These are phyloP conservation scores for Paramormyrops kingsleyae DNA, from an alignment of 2,113 vertebrate genomes.

Conservation along the genomic window DNA sequence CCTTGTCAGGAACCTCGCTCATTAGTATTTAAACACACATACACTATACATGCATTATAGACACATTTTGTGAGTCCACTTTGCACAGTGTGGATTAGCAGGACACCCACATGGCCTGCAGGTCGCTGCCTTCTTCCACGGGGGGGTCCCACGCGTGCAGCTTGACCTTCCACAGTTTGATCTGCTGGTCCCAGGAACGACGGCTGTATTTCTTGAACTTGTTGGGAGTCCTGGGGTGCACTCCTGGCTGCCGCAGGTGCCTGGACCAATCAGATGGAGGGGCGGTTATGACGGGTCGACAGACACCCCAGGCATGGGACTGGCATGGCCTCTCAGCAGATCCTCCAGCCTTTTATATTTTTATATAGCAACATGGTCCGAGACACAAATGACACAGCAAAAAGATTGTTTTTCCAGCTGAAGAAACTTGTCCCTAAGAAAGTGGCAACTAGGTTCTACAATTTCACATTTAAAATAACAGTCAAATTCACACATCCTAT, in stretches of 20 bases:
- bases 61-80: not conserved
- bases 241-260: slow-evolving; percentile 73
- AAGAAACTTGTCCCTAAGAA: not conserved
- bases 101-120: slow-evolving; percentile 71
- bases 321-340: not conserved
- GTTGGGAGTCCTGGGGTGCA: slow-evolving; percentile 93
- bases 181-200: slow-evolving; percentile 96
- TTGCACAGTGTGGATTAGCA: not conserved
- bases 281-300: not conserved
- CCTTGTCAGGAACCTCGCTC: not conserved
- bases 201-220: slow-evolving; percentile 97
- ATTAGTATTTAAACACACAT: not conserved
- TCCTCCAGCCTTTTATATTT: not conserved
- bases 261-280: slow-evolving; percentile 45
- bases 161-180: slow-evolving; percentile 90
- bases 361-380: not conserved
- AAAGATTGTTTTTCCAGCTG: not conserved
- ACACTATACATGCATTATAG: not conserved
- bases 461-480: not conserved
- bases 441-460: not conserved
- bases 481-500: not conserved
- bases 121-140: slow-evolving; percentile 54
- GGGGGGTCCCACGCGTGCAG: slow-evolving; percentile 92
- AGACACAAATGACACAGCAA: not conserved
- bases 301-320: not conserved